phyloP scores from a whole-genome alignment of 2,113 vertebrate species.

The Chaetops frenatus region DNA sequence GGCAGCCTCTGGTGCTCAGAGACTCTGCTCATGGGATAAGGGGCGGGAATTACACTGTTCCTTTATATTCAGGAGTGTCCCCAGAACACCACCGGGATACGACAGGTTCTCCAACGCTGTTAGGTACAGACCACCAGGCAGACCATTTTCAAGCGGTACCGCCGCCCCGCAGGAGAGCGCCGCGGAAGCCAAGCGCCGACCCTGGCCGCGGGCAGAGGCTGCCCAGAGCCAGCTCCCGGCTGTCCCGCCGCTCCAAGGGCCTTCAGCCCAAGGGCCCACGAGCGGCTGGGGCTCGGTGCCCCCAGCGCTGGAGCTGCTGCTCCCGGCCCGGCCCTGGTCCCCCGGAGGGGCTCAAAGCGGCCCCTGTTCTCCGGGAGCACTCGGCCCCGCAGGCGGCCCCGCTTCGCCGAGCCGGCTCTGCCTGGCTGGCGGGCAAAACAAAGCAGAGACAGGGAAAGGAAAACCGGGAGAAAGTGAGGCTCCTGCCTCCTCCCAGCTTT shows the following conservation, averaged over 20 bases:
- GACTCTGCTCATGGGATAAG: background rate
- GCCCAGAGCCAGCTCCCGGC: background rate
- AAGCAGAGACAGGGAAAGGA: background rate
- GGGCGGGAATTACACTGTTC: rapidly evolving
- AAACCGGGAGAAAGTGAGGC: background rate
- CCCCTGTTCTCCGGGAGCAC: background rate
- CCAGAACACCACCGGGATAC: background rate
- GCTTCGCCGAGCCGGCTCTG: background rate
- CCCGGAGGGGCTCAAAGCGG: background rate
- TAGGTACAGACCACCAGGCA: background rate
- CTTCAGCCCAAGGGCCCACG: background rate
- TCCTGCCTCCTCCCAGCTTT: background rate
- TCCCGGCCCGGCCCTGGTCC: too few species aligned
- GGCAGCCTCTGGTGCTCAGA: background rate
- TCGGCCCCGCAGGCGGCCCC: background rate
- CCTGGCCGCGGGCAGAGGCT: background rate
- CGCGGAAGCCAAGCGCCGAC: background rate
- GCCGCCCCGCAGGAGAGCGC: background rate
- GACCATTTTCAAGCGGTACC: background rate
- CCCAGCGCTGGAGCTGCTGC: background rate
- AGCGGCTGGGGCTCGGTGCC: background rate
- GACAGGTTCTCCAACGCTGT: background rate
- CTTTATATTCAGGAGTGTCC: background rate
- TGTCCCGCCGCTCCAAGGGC: background rate
- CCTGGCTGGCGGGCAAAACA: background rate